Base-by-base conservation (phyloP, 2,113 vertebrate species). In the Paralichthys olivaceus region DNA sequence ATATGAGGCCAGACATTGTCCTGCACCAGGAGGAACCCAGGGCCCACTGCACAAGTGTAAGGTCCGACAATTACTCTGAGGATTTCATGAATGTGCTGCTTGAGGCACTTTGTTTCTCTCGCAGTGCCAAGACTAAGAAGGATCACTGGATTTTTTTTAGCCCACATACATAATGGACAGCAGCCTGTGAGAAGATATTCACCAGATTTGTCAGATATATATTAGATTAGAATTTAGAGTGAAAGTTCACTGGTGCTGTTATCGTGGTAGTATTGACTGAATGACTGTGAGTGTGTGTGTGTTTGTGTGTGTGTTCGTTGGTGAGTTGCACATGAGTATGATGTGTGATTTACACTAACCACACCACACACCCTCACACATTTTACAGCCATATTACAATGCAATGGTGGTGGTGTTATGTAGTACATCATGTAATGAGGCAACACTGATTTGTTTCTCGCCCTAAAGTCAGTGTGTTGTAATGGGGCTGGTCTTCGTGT, bases 371-470 rank as follows among this genome's bases (percentile, higher is more conserved):
- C 79, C 70, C 53, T 83, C 40, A 75, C 66, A 77, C 63, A 40
- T 84, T 80, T 87, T 65, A 73, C 68, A 47, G 55, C 66, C 37
- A 3, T 29, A 11, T 68, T 55, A 15, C 54, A 62, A 20, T 28
- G 62, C 75, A 7, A 14, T 32, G 23, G 25, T 65, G 19, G 72
- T 23, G 32, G 57, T 53, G 26, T 77, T 64, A 28, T 63, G 47
- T 71, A 45, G 25, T 54, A 65, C 61, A 67, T 77, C 20, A 56
- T 53, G 58, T 37, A 80, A 51, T 72, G 43, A 65, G 55, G 60
- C 77, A 17, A 65, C 23, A 13, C 40, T 56, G 76, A 77, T 80
- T 79, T 76, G 60, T 69, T 81, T 83, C 72, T 81, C 60, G 12
- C 72, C 56, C 69, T 43, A 15, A 69, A 60, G 69, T 49, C 61